phyloP scores from a whole-genome alignment of 2,113 vertebrate species.

The Toxotes jaculatrix region DNA sequence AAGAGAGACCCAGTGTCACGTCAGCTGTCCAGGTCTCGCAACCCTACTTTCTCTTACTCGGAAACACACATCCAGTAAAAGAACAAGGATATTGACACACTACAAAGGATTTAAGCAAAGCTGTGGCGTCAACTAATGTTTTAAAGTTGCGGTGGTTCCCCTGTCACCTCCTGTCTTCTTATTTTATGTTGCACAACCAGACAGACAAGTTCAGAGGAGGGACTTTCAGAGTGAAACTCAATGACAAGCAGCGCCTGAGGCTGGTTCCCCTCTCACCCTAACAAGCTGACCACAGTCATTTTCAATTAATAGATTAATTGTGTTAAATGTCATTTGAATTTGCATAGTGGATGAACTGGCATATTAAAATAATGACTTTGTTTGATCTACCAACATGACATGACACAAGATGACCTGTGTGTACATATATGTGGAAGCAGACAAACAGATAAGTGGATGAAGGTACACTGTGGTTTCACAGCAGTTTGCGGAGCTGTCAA shows the following conservation, averaged over 20 bases:
- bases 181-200: slow-evolving; percentile 27
- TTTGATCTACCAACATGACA: not conserved
- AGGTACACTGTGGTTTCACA: not conserved
- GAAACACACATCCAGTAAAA: not conserved
- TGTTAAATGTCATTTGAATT: not conserved
- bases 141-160: not conserved
- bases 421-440: not conserved
- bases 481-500: not conserved
- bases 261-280: not conserved
- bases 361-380: not conserved
- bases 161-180: not conserved
- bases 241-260: slow-evolving; percentile 12
- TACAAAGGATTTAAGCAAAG: not conserved
- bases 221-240: slow-evolving; percentile 21
- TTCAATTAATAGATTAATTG: not conserved
- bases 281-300: not conserved
- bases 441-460: not conserved
- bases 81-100: not conserved
- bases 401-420: not conserved
- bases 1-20: not conserved
- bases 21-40: not conserved
- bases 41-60: not conserved
- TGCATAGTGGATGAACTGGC: not conserved
- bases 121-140: not conserved
- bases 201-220: slow-evolving; percentile 26